Evolutionary conservation across 2,888 invertebrate genomes (phyloP).

Genomic region (Xanthostigma xanthostigma): DNA sequence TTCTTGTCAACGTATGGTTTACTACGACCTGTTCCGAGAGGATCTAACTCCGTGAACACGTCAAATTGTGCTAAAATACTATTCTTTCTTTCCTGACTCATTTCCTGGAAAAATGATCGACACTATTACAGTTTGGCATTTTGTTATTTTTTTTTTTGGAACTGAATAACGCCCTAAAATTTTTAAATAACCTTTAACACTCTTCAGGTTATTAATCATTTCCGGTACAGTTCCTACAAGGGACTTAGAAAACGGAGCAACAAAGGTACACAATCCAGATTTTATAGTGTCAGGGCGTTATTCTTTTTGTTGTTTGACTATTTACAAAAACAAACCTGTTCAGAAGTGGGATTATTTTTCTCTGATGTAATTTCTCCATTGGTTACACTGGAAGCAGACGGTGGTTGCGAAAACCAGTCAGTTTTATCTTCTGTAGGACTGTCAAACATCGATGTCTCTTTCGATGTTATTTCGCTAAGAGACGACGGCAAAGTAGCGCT

Average conservation of each 20-base stretch:
- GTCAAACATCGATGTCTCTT: slow-evolving; percentile 13
- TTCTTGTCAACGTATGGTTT: slow-evolving; percentile 91
- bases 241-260: no score
- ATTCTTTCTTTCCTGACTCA: slow-evolving; percentile 17
- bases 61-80: slow-evolving; percentile 42
- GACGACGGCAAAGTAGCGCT: slow-evolving; percentile 22
- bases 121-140: no score
- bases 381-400: neutral
- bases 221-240: no score
- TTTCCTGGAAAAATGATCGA: no score
- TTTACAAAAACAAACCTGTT: neutral
- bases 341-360: neutral
- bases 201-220: no score
- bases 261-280: no score
- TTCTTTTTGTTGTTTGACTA: neutral
- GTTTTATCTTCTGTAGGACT: slow-evolving; percentile 9
- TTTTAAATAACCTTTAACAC: no score
- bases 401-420: slow-evolving; percentile 10
- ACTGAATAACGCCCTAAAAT: no score
- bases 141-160: no score
- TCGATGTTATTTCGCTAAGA: slow-evolving; percentile 14
- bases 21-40: slow-evolving; percentile 79
- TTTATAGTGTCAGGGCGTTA: neutral
- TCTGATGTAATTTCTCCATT: neutral
- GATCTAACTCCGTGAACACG: slow-evolving; percentile 88